A percentile compares a stretch with the other conserved stretches of the same genome.
phyloP scores from a whole-genome alignment of 2,797 vertebrate species.

The Betta splendens region DNA sequence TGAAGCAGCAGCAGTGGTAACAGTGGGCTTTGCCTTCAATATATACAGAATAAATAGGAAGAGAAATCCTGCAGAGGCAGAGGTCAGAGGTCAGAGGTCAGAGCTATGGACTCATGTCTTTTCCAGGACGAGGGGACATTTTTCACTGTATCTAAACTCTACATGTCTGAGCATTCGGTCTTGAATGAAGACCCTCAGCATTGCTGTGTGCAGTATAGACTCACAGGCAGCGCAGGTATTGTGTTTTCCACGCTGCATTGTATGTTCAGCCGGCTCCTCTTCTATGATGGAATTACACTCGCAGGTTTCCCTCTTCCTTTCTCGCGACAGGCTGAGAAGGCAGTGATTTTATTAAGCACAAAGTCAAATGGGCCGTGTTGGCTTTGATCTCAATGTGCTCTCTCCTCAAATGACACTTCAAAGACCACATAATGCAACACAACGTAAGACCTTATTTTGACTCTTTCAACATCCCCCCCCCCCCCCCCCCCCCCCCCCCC shows the following conservation, averaged over 20 bases:
- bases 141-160: too few species aligned
- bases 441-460: slow-evolving; percentile 35
- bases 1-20: too few species aligned
- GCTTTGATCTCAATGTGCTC: slow-evolving; percentile 41
- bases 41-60: background rate
- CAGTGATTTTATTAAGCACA: slow-evolving; percentile 2
- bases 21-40: too few species aligned
- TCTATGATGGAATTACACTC: background rate
- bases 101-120: too few species aligned
- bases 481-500: slow-evolving; percentile 1
- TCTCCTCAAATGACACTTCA: slow-evolving; percentile 39
- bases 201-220: too few species aligned
- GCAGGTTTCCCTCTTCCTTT: background rate
- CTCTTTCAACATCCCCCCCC: slow-evolving; percentile 24
- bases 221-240: background rate
- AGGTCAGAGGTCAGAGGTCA: slow-evolving; percentile 1
- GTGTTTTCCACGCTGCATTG: background rate
- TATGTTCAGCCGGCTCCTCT: slow-evolving; percentile 1
- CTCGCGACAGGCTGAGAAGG: slow-evolving; percentile 8
- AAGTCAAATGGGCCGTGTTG: slow-evolving; percentile 15
- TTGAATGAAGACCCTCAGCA: background rate
- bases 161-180: background rate
- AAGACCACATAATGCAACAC: slow-evolving; percentile 50
- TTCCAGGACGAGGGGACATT: too few species aligned
- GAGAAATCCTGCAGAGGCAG: background rate